Percentiles rank a stretch among this genome's conserved stretches.
Conservation (phyloP, 1,140 invertebrate species). For the Bemisia tabaci region DNA sequence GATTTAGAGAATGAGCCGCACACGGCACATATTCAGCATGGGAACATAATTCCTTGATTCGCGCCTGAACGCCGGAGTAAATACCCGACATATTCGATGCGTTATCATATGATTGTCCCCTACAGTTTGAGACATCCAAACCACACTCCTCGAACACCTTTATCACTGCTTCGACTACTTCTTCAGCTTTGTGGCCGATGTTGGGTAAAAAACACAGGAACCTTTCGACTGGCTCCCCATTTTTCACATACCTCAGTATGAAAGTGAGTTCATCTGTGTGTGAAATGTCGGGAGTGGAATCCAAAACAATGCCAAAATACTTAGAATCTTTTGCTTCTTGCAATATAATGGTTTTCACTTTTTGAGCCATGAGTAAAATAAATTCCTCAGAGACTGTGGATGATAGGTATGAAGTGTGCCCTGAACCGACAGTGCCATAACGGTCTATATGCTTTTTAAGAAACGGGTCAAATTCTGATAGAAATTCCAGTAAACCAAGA, state of each 20-base stretch:
- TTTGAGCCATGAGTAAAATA: conserved; percentile 17
- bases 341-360: conserved; percentile 18
- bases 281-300: conserved; percentile 10
- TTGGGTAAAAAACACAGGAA: conserved; percentile 9
- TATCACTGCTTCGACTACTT: conserved; percentile 9
- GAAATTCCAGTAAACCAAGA: conserved; percentile 17
- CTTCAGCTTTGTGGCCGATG: conserved; percentile 9
- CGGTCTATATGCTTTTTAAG: conserved; percentile 17
- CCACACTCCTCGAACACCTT: conserved; percentile 6
- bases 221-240: conserved; percentile 10
- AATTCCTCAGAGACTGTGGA: conserved; percentile 18
- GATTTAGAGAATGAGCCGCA: conserved; percentile 7
- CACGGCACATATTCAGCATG: conserved; percentile 15
- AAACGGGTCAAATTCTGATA: conserved; percentile 20
- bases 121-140: conserved; percentile 15
- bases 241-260: conserved; percentile 12
- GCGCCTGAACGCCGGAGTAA: conserved; percentile 7
- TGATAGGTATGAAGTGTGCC: conserved; percentile 17
- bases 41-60: conserved; percentile 15
- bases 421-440: conserved; percentile 16
- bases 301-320: conserved; percentile 27
- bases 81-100: conserved; percentile 15
- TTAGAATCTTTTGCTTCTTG: conserved; percentile 26
- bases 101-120: conserved; percentile 25
- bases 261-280: conserved; percentile 14